Conservation (phyloP, 1,140 invertebrate species). For the Drosophila ananassae region DNA sequence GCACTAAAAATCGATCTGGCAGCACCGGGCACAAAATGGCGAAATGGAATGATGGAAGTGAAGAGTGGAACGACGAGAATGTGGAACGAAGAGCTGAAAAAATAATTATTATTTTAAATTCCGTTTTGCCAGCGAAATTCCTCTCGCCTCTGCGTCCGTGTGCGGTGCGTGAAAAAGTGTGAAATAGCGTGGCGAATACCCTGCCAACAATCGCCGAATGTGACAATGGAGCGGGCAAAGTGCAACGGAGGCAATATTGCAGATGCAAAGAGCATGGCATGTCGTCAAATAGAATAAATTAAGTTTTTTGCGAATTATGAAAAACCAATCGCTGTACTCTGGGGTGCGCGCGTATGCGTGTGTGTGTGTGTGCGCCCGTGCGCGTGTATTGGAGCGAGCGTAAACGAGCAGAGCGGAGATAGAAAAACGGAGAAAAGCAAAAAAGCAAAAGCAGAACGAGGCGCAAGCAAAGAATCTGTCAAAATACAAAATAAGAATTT, state of each 20-base stretch:
- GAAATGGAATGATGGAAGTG: slow-evolving; percentile 66
- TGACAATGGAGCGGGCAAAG: slow-evolving; percentile 56
- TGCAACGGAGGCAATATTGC: slow-evolving; percentile 44
- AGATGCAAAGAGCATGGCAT: slow-evolving; percentile 22
- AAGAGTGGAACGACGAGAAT: slow-evolving; percentile 2
- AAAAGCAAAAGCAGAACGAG: slow-evolving; percentile 5
- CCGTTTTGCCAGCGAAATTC: slow-evolving; percentile 81
- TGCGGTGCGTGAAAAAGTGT: slow-evolving; percentile 54
- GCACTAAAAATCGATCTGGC: slow-evolving; percentile 31
- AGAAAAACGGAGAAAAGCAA: slow-evolving; percentile 19
- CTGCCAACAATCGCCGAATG: not conserved
- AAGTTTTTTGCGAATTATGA: slow-evolving; percentile 72
- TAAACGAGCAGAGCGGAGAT: slow-evolving; percentile 35
- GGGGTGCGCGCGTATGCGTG: slow-evolving; percentile 29
- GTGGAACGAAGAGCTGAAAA: slow-evolving; percentile 78
- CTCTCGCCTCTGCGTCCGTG: slow-evolving; percentile 33
- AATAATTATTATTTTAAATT: slow-evolving; percentile 83
- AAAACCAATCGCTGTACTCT: slow-evolving; percentile 57
- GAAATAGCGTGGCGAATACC: slow-evolving; percentile 42
- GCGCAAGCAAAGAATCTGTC: slow-evolving; percentile 11
- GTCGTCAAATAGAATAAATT: slow-evolving; percentile 65
- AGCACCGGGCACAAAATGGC: slow-evolving; percentile 69
- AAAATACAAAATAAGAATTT: slow-evolving; percentile 49
- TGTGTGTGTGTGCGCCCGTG: slow-evolving; percentile 25
- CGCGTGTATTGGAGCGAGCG: slow-evolving; percentile 34